Evolutionary conservation across 2,797 vertebrate genomes (phyloP).

Genomic region (Tapirus indicus): DNA sequence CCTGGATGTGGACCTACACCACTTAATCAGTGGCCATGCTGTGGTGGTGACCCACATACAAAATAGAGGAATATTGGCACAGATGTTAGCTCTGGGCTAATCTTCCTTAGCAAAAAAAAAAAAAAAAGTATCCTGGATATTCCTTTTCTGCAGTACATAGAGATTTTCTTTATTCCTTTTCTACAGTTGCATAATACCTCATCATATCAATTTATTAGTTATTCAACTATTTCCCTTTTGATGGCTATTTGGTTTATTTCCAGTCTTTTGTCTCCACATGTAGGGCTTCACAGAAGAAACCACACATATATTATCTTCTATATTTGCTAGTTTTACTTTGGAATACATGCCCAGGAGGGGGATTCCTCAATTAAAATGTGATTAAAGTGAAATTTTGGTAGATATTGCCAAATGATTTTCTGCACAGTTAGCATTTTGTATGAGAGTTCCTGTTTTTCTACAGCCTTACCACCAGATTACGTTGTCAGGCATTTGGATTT

Average conservation of each 20-base stretch:
- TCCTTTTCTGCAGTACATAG: background rate
- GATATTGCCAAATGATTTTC: background rate
- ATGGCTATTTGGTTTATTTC: background rate
- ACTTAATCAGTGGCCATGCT: too few species aligned
- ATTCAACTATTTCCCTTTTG: background rate
- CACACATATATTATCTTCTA: background rate
- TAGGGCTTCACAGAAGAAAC: background rate
- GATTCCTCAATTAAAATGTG: background rate
- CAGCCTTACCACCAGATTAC: background rate
- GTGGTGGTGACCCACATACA: too few species aligned
- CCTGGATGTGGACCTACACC: too few species aligned
- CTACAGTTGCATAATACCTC: background rate
- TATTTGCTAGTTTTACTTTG: background rate
- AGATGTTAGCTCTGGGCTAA: too few species aligned
- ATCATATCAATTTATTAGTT: background rate
- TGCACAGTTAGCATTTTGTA: background rate
- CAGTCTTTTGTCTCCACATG: background rate
- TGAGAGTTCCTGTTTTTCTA: background rate
- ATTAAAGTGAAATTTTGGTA: background rate
- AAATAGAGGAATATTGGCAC: too few species aligned
- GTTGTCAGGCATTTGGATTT: background rate
- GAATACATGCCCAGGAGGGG: background rate
- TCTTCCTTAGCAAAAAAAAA: too few species aligned
- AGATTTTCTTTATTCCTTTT: background rate
- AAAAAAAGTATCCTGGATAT: too few species aligned